Conservation (phyloP, 2,888 invertebrate genomes). For the Sturmia bella region DNA sequence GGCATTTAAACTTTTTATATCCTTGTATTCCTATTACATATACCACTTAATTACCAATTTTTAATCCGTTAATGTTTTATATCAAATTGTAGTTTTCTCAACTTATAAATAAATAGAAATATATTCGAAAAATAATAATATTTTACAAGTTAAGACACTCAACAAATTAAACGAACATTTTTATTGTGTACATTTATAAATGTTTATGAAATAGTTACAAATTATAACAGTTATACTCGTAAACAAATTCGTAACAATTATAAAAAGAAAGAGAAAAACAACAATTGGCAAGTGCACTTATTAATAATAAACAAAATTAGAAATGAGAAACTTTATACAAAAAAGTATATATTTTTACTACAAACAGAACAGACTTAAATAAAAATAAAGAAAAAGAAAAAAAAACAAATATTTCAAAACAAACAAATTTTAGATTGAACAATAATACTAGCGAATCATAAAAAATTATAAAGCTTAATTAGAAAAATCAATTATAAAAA, state of each 20-base stretch:
- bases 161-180: not conserved
- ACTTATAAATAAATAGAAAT: too few relatives aligned
- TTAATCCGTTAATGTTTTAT: too few relatives aligned
- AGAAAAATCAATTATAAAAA: not conserved
- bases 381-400: constrained; percentile 25
- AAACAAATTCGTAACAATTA: not conserved
- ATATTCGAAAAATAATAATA: too few relatives aligned
- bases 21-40: too few relatives aligned
- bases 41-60: too few relatives aligned
- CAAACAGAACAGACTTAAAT: constrained; percentile 28
- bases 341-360: constrained; percentile 49
- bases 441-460: constrained; percentile 22
- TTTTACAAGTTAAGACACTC: too few relatives aligned
- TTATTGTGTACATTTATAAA: too few relatives aligned
- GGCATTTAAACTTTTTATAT: too few relatives aligned
- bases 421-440: constrained; percentile 45
- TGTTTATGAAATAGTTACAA: constrained; percentile 14
- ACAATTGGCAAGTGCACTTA: constrained; percentile 82
- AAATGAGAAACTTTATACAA: not conserved
- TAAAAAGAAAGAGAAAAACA: constrained; percentile 73
- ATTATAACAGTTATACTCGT: constrained; percentile 15
- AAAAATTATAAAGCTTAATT: constrained; percentile 18
- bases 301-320: constrained; percentile 72
- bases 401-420: constrained; percentile 19
- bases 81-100: too few relatives aligned